A percentile compares a stretch with the other conserved stretches of the same genome.
These are phyloP conservation scores for Phalacrocorax brasilianus DNA, from an alignment of 2,113 vertebrate genomes.

Conservation along the genomic window DNA sequence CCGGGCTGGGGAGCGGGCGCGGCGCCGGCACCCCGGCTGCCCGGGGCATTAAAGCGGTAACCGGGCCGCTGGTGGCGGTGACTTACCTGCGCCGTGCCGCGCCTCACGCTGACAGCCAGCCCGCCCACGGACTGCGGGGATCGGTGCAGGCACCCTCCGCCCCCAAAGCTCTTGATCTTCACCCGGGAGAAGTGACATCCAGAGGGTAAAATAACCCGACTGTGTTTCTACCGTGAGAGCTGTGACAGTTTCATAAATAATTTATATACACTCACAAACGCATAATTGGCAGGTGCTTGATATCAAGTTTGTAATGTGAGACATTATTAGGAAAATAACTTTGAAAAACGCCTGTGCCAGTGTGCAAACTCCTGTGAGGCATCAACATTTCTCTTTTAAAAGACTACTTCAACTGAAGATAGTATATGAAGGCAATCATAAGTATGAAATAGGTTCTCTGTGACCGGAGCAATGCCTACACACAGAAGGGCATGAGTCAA, in stretches of 20 bases:
- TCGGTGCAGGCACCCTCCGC: not conserved
- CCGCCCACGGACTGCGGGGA: not conserved
- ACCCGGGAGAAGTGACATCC: too few species aligned
- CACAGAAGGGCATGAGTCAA: accelerated
- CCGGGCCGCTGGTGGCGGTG: not conserved
- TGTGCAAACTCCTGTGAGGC: not conserved
- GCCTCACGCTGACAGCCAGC: not conserved
- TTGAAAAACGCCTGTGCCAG: not conserved
- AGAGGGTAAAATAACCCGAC: not conserved
- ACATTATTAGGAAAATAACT: not conserved
- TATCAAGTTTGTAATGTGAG: too few species aligned
- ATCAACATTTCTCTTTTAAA: not conserved
- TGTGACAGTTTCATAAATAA: accelerated
- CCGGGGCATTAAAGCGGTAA: not conserved
- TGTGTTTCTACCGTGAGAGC: accelerated
- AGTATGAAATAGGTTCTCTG: accelerated
- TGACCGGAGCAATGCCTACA: not conserved
- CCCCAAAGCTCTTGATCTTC: not conserved
- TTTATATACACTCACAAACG: accelerated
- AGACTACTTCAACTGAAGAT: accelerated
- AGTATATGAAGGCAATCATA: accelerated
- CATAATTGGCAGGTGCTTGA: not conserved
- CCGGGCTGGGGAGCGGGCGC: not conserved
- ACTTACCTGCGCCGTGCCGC: not conserved
- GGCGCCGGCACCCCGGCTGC: not conserved